Evolutionary conservation across 2,888 invertebrate species (phyloP), one percentile per base, ranked within the genome.

Genomic region (Unio pictorum): DNA sequence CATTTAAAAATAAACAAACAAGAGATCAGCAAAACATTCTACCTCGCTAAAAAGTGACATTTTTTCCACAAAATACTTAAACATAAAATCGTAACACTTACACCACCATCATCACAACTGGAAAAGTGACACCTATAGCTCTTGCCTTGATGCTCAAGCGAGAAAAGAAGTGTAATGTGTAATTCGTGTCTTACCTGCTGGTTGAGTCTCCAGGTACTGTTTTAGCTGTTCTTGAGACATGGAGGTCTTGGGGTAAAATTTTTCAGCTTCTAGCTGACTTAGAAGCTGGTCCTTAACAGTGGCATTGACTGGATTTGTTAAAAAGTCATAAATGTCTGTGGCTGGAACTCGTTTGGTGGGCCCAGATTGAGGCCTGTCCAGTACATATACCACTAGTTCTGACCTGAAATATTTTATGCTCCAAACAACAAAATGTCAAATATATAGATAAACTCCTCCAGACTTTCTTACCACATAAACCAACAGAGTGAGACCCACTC

Each of bases 171-270:
- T 45, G 15, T 11, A 7, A 11, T 54, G 2, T 11, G 23, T 3
- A n/a, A 55, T 66, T 20, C 34, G 56, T 26, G 55, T 23, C 69
- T 71, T 71, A 87, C 91, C 91, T 77, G 87, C 81, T 17, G 98
- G 98, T n/a, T 98, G 95, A 81, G 93, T 94, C 82, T 95, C 95
- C 72, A 98, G 91, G 90, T 98, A 99, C 83, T 96, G 95, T 79
- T 95, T 94, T 23, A 90, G 80, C 67, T 89, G 87, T 26, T 90
- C 89, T 11, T 84, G 75, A n/a, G 95, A 93, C 61, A 96, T 94
- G 61, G 94, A 92, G 54, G 95, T 83, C 93, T 88, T 95, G 93
- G 20, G 97, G 92, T 73, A 93, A 30, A 95, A 93, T 80, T 93
- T 93, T 57, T 92, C 91, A 56, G 95, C 94, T 1, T 94, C 69